Percentiles rank a stretch among this genome's conserved stretches.
Conservation (phyloP, 2,888 invertebrate species). For the Zele albiditarsus region DNA sequence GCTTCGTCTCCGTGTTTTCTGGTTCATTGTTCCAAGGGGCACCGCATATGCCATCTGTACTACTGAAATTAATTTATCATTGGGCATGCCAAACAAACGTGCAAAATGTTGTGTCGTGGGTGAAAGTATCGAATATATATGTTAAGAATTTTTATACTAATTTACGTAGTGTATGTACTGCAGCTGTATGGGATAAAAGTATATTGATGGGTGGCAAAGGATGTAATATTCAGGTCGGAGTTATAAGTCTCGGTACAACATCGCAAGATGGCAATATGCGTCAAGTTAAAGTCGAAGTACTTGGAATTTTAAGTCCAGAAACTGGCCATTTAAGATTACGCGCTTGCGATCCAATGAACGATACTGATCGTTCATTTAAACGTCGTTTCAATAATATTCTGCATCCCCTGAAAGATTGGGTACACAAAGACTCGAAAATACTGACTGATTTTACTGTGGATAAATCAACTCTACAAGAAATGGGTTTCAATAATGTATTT, state of each 20-base stretch:
- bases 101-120: constrained; percentile 92
- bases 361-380: constrained; percentile 86
- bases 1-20: constrained; percentile 89
- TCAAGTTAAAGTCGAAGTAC: constrained; percentile 86
- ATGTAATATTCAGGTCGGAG: constrained; percentile 77
- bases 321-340: constrained; percentile 81
- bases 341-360: constrained; percentile 87
- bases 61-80: constrained; percentile 90
- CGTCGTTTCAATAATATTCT: constrained; percentile 88
- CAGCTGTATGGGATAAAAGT: constrained; percentile 86
- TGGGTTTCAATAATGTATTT: constrained; percentile 86
- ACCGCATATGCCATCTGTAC: constrained; percentile 86
- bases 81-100: constrained; percentile 94
- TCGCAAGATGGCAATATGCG: constrained; percentile 80
- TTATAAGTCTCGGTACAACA: constrained; percentile 90
- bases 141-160: constrained; percentile 81
- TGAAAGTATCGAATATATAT: constrained; percentile 83
- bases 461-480: constrained; percentile 82
- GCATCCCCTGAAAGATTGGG: constrained; percentile 86
- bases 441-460: constrained; percentile 90
- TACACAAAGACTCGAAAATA: constrained; percentile 84
- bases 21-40: constrained; percentile 91
- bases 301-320: constrained; percentile 85
- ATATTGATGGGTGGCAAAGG: constrained; percentile 81
- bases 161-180: constrained; percentile 85